These are phyloP conservation scores for Trachelus stipa DNA, from an alignment of 2,888 invertebrate species.

Conservation along the genomic window DNA sequence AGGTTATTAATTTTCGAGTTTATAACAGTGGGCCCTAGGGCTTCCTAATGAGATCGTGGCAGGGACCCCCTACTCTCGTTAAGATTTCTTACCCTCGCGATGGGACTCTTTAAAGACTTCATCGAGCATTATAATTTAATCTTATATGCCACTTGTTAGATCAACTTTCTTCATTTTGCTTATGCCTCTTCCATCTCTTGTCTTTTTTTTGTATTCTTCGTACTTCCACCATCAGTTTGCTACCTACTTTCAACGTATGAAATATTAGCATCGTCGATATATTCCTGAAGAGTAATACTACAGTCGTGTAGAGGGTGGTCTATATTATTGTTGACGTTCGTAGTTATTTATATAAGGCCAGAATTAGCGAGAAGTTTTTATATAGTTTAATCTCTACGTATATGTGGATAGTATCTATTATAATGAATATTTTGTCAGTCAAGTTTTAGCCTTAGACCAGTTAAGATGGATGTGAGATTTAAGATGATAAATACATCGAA, in stretches of 20 bases:
- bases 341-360: neutral
- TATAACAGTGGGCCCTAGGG: slow-evolving; percentile 23
- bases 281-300: neutral
- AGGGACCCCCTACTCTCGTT: neutral
- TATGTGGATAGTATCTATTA: neutral
- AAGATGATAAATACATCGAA: neutral
- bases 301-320: neutral
- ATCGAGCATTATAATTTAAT: slow-evolving; percentile 6
- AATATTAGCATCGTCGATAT: neutral
- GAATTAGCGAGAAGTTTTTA: neutral
- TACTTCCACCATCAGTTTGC: neutral
- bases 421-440: neutral
- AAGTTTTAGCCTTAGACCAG: neutral
- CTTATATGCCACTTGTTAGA: slow-evolving; percentile 16
- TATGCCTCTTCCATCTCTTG: neutral
- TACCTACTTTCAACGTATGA: neutral
- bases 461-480: too few relatives aligned
- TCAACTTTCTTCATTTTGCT: slow-evolving; percentile 22
- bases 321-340: neutral
- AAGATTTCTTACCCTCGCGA: neutral
- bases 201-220: neutral
- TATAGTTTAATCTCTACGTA: too few relatives aligned
- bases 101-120: slow-evolving; percentile 5
- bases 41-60: slow-evolving; percentile 8
- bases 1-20: slow-evolving; percentile 50